A percentile compares a stretch with the other conserved stretches of the same genome.
These are phyloP conservation scores for Salmo trutta DNA, from an alignment of 2,797 vertebrate genomes.

Conservation along the genomic window DNA sequence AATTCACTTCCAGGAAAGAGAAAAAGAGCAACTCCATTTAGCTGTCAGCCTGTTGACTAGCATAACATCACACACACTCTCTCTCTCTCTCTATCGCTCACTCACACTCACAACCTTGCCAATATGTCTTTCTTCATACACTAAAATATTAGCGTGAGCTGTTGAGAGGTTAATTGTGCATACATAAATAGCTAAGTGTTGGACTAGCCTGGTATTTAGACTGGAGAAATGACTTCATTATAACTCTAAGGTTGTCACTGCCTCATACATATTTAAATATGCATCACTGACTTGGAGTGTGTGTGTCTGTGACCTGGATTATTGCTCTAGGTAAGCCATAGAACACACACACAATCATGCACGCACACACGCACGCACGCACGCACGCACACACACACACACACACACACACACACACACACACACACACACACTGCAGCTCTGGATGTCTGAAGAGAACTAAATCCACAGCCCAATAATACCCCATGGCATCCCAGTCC, in stretches of 20 bases:
- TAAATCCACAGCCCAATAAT: background rate
- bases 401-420: too few relatives aligned
- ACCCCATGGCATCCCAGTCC: background rate
- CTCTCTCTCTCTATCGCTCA: background rate
- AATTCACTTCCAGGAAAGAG: background rate
- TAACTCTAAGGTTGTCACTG: background rate
- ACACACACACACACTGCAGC: background rate
- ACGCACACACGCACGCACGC: background rate
- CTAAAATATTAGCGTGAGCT: background rate
- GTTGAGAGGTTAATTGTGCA: background rate
- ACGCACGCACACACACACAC: background rate
- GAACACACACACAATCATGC: background rate
- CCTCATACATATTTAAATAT: background rate
- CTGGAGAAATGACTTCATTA: background rate
- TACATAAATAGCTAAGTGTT: background rate
- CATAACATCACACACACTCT: background rate
- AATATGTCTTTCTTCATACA: background rate
- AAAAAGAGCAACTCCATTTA: background rate
- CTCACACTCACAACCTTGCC: too few relatives aligned
- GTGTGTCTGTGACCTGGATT: background rate
- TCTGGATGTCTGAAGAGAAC: too few relatives aligned
- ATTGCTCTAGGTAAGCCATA: background rate
- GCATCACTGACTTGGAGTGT: background rate
- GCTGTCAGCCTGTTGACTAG: conserved; percentile 1
- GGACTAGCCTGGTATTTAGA: background rate